Percentiles rank a stretch among this genome's conserved stretches.
Evolutionary conservation across 2,797 vertebrate genomes (phyloP).

Genomic region (Characodon lateralis): DNA sequence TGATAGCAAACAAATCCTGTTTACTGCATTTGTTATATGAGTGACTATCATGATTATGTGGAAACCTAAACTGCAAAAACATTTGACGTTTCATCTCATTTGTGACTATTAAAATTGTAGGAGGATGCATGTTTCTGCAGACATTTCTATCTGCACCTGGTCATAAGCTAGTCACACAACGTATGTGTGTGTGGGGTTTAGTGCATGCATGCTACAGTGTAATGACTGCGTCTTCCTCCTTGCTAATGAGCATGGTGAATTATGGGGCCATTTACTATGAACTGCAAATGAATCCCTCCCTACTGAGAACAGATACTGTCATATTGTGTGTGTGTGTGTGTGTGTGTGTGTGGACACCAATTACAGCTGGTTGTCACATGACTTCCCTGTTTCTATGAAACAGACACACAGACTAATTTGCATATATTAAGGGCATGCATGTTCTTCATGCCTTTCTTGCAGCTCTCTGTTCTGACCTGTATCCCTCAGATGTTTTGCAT

Average conservation of each 20-base stretch:
- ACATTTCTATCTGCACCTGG: neutral
- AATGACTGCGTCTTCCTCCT: constrained; percentile 59
- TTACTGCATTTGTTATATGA: neutral
- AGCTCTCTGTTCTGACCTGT: neutral
- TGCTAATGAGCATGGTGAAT: constrained; percentile 63
- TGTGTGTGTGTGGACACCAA: constrained; percentile 17
- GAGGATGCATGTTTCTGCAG: neutral
- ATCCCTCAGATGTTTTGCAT: neutral
- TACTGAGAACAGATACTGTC: constrained; percentile 24
- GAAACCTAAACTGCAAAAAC: neutral
- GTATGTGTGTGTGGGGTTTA: constrained; percentile 13
- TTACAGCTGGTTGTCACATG: constrained; percentile 40
- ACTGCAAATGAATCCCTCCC: constrained; percentile 52
- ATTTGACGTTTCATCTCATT: neutral
- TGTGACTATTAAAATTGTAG: neutral
- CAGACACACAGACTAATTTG: constrained; percentile 24
- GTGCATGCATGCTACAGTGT: constrained; percentile 17
- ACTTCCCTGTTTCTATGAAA: constrained; percentile 19
- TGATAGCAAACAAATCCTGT: neutral
- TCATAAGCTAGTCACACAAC: neutral
- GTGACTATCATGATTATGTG: neutral
- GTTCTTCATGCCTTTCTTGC: neutral
- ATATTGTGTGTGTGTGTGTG: constrained; percentile 9
- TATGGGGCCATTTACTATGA: constrained; percentile 54
- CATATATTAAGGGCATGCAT: constrained; percentile 21